Conservation (phyloP, 2,797 vertebrate genomes). For the Dromococcyx pavoninus region DNA sequence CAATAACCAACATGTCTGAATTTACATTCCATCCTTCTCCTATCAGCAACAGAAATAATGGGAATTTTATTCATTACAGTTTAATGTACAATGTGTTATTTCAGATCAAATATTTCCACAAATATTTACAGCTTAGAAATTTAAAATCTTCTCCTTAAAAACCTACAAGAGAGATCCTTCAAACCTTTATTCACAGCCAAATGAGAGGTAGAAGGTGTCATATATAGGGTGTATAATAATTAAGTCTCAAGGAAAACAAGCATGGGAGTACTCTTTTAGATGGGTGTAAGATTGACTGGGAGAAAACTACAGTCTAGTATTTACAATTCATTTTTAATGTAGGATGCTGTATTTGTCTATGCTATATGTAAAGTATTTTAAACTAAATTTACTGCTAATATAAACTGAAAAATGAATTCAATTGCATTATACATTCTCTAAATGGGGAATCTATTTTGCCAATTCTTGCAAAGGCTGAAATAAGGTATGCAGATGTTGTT, state of each 20-base stretch:
- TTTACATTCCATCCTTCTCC: neutral
- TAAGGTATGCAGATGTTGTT: neutral
- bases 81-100: neutral
- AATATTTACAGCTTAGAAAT: neutral
- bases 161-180: neutral
- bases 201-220: neutral
- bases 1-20: neutral
- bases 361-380: neutral
- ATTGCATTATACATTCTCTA: neutral
- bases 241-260: neutral
- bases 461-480: neutral
- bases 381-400: neutral
- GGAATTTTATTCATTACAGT: neutral
- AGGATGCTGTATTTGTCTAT: neutral
- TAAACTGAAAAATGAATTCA: neutral
- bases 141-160: slow-evolving; percentile 11
- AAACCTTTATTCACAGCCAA: neutral
- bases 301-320: neutral
- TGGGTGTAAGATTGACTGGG: neutral
- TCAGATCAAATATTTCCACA: slow-evolving; percentile 13
- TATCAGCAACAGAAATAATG: neutral
- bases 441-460: neutral
- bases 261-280: neutral
- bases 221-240: neutral
- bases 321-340: neutral